Evolutionary conservation across 2,113 vertebrate species (phyloP).

Genomic region (Pituophis catenifer): DNA sequence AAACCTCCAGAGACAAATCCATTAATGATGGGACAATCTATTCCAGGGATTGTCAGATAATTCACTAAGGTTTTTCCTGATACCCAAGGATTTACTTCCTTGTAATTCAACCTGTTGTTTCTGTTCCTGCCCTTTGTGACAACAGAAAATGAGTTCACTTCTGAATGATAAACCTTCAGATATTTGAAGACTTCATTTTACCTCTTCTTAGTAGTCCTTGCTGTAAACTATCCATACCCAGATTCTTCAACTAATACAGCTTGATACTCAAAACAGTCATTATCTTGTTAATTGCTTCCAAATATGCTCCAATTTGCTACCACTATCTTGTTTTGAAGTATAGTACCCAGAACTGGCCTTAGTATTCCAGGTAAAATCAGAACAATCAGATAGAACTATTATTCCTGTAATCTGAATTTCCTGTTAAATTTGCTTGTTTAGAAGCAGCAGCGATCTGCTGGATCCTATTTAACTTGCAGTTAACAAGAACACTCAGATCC

Average conservation of each 20-base stretch:
- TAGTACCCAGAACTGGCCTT: not conserved
- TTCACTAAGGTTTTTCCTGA: not conserved
- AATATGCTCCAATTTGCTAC: not conserved
- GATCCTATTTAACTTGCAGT: not conserved
- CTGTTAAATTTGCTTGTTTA: not conserved
- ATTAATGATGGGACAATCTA: not conserved
- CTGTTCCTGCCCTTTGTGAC: not conserved
- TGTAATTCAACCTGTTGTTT: not conserved
- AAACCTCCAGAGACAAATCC: not conserved
- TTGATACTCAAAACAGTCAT: not conserved
- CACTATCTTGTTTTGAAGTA: not conserved
- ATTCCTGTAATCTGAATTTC: not conserved
- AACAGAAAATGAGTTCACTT: not conserved
- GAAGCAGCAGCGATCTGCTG: not conserved
- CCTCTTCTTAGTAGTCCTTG: not conserved
- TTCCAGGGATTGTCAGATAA: not conserved
- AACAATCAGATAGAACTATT: not conserved
- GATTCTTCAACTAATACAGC: not conserved
- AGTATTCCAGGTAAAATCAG: not conserved
- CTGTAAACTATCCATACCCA: not conserved
- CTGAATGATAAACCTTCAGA: not conserved
- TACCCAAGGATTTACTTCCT: not conserved
- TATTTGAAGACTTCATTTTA: not conserved
- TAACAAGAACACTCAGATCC: not conserved
- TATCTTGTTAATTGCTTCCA: not conserved